phyloP scores from a whole-genome alignment of 2,113 vertebrate species.

The Brienomyrus longianalis region DNA sequence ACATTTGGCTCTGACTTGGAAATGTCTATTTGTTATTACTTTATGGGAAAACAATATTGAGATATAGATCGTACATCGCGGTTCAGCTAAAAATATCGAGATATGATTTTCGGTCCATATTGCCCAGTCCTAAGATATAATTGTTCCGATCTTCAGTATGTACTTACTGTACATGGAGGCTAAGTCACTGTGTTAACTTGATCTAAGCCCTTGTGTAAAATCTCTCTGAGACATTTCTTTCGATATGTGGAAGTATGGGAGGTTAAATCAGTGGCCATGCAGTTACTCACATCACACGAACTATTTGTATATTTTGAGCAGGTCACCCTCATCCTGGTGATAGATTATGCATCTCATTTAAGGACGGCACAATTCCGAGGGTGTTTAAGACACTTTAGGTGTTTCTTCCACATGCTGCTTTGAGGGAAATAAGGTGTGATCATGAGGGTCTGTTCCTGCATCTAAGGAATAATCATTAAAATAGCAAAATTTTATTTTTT shows the following conservation, averaged over 20 bases:
- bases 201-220: neutral
- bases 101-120: too few relatives aligned
- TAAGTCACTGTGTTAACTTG: neutral
- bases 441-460: neutral
- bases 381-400: neutral
- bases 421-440: neutral
- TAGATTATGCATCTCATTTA: neutral
- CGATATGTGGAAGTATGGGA: neutral
- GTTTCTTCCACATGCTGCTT: neutral
- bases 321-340: neutral
- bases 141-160: neutral
- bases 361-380: neutral
- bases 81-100: too few relatives aligned
- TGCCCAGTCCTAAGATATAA: neutral
- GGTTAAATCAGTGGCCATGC: neutral
- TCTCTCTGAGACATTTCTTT: neutral
- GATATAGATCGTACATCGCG: too few relatives aligned
- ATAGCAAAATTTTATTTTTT: too few relatives aligned
- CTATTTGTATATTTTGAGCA: neutral
- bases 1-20: too few relatives aligned
- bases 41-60: too few relatives aligned
- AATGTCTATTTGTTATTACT: too few relatives aligned
- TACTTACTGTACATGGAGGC: neutral
- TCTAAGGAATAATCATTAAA: neutral
- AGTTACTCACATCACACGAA: neutral